Evolutionary conservation across 1,140 invertebrate genomes (phyloP), one percentile per base, ranked within the genome.

Genomic region (Triops longicaudatus): DNA sequence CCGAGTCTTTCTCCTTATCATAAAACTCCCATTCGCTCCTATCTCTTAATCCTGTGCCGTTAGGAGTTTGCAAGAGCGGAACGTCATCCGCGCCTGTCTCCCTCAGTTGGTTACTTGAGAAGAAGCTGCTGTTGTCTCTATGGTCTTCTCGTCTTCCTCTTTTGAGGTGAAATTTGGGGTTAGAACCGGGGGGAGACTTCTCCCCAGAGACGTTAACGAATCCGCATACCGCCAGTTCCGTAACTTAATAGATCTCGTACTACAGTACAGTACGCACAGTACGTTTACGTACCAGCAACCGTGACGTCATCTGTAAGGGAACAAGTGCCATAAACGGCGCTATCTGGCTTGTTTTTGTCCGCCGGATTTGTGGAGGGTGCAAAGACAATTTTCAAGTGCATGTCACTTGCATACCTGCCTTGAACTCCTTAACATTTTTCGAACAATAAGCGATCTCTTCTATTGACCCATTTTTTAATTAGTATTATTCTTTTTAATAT

Each of bases 21-120:
- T 63, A 63, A 63, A 63, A 63, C 50, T 63, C 50, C 50, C 50
- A 63, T 63, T 63, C 50, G 50, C 50, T 14, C 10, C 50, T 63
- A 63, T 63, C 50, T 63, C 50, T 63, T 63, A 63, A 63, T 63
- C 50, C 50, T 63, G 10, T 14, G 14, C 50, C 50, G 50, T 22
- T 22, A 63, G 31, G 50, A 63, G 50, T 63, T 63, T 63, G 50
- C 50, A 63, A 63, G 31, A 37, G 17, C 50, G 50, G 5, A 63
- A 6, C 50, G 22, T 63, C 50, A 37, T 37, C 44, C 44, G 14
- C 44, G 44, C 44, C 50, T 63, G 50, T 63, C 50, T 22, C 17
- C 22, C 50, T 63, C 50, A 22, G 6, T 63, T 63, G 50, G 50
- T 7, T 63, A 63, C 50, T 63, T 17, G 9, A 63, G 50, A 63